Conservation (phyloP, 2,888 invertebrate genomes). For the Eupithecia insigniata region DNA sequence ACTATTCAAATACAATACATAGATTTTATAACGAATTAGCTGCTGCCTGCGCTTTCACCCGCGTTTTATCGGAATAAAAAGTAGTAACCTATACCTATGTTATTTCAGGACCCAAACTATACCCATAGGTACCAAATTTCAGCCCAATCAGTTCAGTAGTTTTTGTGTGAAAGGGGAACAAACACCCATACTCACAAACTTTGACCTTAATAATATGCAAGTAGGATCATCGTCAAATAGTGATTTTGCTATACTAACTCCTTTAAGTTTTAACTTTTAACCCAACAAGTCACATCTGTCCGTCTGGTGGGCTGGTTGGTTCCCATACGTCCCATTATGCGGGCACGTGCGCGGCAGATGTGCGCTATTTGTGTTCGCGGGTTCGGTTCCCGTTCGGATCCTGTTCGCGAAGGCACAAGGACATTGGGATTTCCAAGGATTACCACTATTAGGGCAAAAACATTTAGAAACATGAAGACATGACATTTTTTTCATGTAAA, state of each 20-base stretch:
- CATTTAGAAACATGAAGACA: neutral
- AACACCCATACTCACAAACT: too few species aligned
- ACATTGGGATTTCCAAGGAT: neutral
- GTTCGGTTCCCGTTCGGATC: conserved; percentile 28
- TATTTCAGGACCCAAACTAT: too few species aligned
- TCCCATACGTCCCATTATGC: conserved; percentile 52
- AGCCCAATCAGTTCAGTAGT: too few species aligned
- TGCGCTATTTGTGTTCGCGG: conserved; percentile 53
- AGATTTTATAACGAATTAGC: too few species aligned
- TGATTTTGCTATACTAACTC: neutral
- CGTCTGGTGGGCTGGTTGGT: conserved; percentile 44
- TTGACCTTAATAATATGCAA: too few species aligned
- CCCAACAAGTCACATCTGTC: conserved; percentile 36
- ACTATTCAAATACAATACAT: too few species aligned
- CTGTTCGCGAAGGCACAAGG: neutral
- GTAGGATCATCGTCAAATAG: neutral
- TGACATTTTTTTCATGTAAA: neutral
- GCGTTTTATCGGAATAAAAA: too few species aligned
- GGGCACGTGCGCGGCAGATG: conserved; percentile 75
- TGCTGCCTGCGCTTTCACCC: too few species aligned
- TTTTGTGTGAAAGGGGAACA: too few species aligned
- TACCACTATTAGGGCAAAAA: neutral
- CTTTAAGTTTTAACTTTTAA: neutral
- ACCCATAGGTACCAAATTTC: too few species aligned
- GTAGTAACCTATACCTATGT: too few species aligned